Percentiles rank a stretch among this genome's conserved stretches.
Conservation (phyloP, 2,888 invertebrate genomes). For the Cremastobaeus sp. region DNA sequence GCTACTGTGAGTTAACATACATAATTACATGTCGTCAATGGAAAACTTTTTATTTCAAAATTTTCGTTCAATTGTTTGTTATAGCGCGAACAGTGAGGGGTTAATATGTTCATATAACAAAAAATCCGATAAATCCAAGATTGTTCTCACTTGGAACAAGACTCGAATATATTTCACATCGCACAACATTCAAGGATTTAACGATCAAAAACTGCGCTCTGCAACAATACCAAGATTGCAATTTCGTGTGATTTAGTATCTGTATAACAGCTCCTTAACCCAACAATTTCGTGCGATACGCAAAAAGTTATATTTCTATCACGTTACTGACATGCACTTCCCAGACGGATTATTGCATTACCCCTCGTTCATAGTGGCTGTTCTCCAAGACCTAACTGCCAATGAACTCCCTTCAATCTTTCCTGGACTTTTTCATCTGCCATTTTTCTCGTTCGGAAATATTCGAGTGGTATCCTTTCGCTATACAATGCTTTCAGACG, state of each 20-base stretch:
- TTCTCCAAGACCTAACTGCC: conserved; percentile 25
- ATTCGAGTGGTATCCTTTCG: conserved; percentile 28
- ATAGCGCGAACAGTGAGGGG: no score
- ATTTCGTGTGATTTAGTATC: conserved; percentile 28
- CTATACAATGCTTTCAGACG: background rate
- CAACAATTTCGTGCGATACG: conserved; percentile 16
- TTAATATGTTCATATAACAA: no score
- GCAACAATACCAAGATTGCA: conserved; percentile 9
- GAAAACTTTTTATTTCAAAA: no score
- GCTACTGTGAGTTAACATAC: no score
- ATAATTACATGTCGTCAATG: no score
- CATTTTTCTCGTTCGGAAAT: no score
- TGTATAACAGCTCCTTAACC: conserved; percentile 33
- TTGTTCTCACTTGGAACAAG: no score
- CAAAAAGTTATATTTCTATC: conserved; percentile 37
- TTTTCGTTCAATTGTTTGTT: no score
- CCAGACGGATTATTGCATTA: conserved; percentile 33
- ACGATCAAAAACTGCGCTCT: conserved; percentile 8
- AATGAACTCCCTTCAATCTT: conserved; percentile 17
- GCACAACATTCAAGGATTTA: background rate
- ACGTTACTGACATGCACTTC: conserved; percentile 6
- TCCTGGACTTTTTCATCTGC: conserved; percentile 19
- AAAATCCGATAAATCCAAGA: no score
- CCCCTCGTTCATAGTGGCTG: conserved; percentile 16
- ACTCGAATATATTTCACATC: conserved; percentile 1